Evolutionary conservation across 2,113 vertebrate genomes (phyloP), one percentile per base, ranked within the genome.

Genomic region (Carollia perspicillata): DNA sequence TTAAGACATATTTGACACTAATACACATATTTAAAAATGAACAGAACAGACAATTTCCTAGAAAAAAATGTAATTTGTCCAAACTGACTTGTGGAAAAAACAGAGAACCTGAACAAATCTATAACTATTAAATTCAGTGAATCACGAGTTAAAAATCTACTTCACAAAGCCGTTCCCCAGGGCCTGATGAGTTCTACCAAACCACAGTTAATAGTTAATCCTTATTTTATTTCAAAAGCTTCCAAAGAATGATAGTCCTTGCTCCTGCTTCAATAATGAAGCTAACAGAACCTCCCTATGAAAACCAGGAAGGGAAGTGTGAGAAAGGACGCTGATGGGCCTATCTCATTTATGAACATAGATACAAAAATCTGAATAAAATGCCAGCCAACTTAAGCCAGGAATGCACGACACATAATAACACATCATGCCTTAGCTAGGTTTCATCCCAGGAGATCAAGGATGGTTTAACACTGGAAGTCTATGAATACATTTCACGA

Each of bases 21-120:
- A 77, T 83, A 53, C 81, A 83, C 18, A 35, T 69, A 68, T 66
- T 65, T 91, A 44, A 74, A 96, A 96, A 86, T n/a, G 60, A 90
- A 65, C 11, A 72, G 53, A 80, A 69, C 84, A 44, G 17, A 89
- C 6, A 71, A 85, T 84, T 90, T 58, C 28, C 51, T 37, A 81
- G 63, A 93, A 95, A 89, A 75, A 75, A 40, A 53, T 47, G 69
- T 6, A 85, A 44, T 77, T 60, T 47, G 33, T 44, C 33, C 44
- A 81, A 97, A 93, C 11, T 42, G 16, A 91, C 1, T 49, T 14
- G 72, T 20, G 33, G n/a, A 53, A 83, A 92, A 89, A 85, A 72
- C 2, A 86, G n/a, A 90, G 60, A 63, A 87, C 18, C 28, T 84
- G 30, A 87, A 96, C 26, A 74, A 80, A 84, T 55, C 22, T 78